Percentiles rank a stretch among this genome's conserved stretches.
These are phyloP conservation scores for Bucco capensis DNA, from an alignment of 2,113 vertebrate genomes.

Conservation along the genomic window DNA sequence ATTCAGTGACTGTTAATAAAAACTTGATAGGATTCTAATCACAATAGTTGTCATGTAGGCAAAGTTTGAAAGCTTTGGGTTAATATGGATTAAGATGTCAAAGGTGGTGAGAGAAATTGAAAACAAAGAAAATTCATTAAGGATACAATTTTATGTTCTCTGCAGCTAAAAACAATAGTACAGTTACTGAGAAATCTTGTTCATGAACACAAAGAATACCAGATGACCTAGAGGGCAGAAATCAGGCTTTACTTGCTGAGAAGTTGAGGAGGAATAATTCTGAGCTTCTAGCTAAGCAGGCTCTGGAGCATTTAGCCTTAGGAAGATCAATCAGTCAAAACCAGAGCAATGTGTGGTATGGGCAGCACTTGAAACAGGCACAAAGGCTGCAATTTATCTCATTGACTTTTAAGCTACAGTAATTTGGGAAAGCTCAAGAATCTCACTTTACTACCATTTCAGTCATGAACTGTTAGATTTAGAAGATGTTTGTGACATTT, in stretches of 20 bases:
- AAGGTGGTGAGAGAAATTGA: background rate
- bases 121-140: background rate
- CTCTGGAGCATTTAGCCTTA: background rate
- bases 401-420: background rate
- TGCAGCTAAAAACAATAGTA: background rate
- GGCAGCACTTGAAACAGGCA: background rate
- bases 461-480: background rate
- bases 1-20: background rate
- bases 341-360: background rate
- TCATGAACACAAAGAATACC: background rate
- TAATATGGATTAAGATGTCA: constrained; percentile 6
- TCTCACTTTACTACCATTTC: background rate
- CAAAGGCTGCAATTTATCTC: background rate
- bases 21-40: background rate
- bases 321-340: background rate
- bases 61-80: background rate
- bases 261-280: background rate
- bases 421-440: background rate
- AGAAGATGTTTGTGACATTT: background rate
- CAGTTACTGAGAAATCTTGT: background rate
- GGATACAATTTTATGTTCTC: background rate
- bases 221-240: background rate
- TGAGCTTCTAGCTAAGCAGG: background rate
- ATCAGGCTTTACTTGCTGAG: background rate
- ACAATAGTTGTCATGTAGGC: background rate